Percentiles rank a stretch among this genome's conserved stretches.
Conservation (phyloP, 2,888 invertebrate genomes). For the Agonopterix subpropinquella region DNA sequence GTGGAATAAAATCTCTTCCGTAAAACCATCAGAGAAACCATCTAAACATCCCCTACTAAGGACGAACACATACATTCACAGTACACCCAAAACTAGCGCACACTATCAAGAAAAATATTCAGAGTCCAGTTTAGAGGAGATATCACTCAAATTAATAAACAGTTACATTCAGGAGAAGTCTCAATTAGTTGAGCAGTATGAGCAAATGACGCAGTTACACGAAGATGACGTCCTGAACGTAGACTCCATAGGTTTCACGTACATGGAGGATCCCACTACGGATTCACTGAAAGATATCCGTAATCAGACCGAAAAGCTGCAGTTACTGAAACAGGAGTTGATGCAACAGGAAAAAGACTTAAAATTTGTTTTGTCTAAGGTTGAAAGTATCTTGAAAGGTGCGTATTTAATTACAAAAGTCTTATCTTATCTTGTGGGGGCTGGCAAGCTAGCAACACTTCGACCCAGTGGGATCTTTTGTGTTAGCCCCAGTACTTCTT, state of each 20-base stretch:
- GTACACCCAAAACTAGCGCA: constrained; percentile 76
- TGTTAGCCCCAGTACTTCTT: too few relatives aligned
- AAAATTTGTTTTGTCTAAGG: constrained; percentile 54
- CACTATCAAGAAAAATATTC: constrained; percentile 72
- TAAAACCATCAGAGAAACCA: constrained; percentile 43
- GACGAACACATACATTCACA: constrained; percentile 81
- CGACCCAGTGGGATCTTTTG: too few relatives aligned
- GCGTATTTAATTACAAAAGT: constrained; percentile 2
- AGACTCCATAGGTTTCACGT: constrained; percentile 78
- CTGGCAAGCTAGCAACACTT: too few relatives aligned
- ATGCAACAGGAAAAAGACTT: constrained; percentile 78
- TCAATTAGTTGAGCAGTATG: constrained; percentile 80
- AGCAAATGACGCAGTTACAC: constrained; percentile 80
- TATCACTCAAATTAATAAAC: constrained; percentile 82
- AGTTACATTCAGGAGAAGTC: constrained; percentile 82
- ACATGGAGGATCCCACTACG: constrained; percentile 75
- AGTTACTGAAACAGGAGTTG: constrained; percentile 77
- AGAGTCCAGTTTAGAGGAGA: constrained; percentile 84
- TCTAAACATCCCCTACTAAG: constrained; percentile 48
- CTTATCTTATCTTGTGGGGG: too few relatives aligned
- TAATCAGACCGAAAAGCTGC: constrained; percentile 78
- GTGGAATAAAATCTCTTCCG: constrained; percentile 83
- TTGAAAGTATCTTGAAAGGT: constrained; percentile 54
- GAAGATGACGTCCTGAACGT: constrained; percentile 72
- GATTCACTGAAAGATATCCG: constrained; percentile 80